Percentiles rank a stretch among this genome's conserved stretches.
These are phyloP conservation scores for Triplophysa rosa DNA, from an alignment of 2,113 vertebrate species.

Conservation along the genomic window DNA sequence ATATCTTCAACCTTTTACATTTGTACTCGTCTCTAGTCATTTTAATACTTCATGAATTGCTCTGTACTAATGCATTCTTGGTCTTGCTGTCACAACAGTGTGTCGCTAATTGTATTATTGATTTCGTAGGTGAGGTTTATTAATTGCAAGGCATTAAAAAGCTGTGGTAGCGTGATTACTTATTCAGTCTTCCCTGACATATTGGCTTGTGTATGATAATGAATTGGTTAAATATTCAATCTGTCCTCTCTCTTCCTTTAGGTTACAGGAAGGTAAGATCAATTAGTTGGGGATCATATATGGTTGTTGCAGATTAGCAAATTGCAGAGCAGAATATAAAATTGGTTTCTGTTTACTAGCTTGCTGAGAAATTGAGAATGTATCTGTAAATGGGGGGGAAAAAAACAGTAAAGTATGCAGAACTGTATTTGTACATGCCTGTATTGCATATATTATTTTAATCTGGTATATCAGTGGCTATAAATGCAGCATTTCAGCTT, in stretches of 20 bases:
- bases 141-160: conserved; percentile 60
- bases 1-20: neutral
- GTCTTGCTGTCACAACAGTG: conserved; percentile 31
- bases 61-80: conserved; percentile 20
- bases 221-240: conserved; percentile 45
- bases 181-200: conserved; percentile 43
- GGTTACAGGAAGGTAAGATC: conserved; percentile 1
- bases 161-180: conserved; percentile 57
- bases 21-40: neutral
- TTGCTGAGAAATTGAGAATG: too few relatives aligned
- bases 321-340: neutral
- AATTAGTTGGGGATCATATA: neutral
- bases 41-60: conserved; percentile 5
- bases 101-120: conserved; percentile 53
- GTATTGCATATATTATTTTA: too few relatives aligned
- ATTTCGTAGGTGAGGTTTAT: conserved; percentile 55
- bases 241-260: conserved; percentile 26
- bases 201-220: conserved; percentile 22
- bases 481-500: neutral
- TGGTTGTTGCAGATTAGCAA: neutral
- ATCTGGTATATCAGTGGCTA: too few relatives aligned
- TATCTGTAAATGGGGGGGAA: too few relatives aligned
- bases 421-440: too few relatives aligned
- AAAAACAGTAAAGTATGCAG: too few relatives aligned
- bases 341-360: too few relatives aligned